Conservation (phyloP, 2,888 invertebrate species). For the Caenorhabditis angaria region DNA sequence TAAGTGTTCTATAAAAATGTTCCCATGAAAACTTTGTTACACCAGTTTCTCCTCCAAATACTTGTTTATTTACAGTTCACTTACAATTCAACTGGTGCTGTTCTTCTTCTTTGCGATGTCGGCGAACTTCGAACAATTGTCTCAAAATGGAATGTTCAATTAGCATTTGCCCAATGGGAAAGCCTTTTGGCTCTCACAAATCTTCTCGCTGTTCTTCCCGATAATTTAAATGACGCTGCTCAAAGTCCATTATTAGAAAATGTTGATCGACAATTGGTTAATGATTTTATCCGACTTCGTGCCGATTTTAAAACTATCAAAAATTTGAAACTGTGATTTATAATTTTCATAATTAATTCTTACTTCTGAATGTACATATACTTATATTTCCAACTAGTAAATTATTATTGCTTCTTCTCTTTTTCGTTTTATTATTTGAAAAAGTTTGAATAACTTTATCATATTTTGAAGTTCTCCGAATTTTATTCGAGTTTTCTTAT, state of each 20-base stretch:
- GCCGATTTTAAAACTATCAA: constrained; percentile 80
- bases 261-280: constrained; percentile 84
- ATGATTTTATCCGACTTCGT: constrained; percentile 91
- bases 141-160: constrained; percentile 45
- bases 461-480: constrained; percentile 8
- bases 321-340: constrained; percentile 31
- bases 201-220: constrained; percentile 90
- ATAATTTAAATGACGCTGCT: constrained; percentile 92
- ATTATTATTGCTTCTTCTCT: background rate
- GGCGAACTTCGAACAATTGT: constrained; percentile 82
- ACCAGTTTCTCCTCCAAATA: too few relatives aligned
- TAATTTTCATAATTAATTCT: too few relatives aligned
- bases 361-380: background rate
- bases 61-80: constrained; percentile 33
- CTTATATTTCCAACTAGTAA: background rate
- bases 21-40: background rate
- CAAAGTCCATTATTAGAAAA: constrained; percentile 83
- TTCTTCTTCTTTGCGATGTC: constrained; percentile 97
- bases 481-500: too few relatives aligned
- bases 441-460: background rate
- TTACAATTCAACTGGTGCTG: constrained; percentile 80
- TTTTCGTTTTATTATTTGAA: constrained; percentile 6
- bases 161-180: constrained; percentile 40
- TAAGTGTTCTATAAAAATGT: too few relatives aligned
- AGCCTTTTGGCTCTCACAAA: constrained; percentile 90